Percentiles rank a stretch among this genome's conserved stretches.
phyloP scores from a whole-genome alignment of 1,140 invertebrate species.

The Anthonomus grandis region DNA sequence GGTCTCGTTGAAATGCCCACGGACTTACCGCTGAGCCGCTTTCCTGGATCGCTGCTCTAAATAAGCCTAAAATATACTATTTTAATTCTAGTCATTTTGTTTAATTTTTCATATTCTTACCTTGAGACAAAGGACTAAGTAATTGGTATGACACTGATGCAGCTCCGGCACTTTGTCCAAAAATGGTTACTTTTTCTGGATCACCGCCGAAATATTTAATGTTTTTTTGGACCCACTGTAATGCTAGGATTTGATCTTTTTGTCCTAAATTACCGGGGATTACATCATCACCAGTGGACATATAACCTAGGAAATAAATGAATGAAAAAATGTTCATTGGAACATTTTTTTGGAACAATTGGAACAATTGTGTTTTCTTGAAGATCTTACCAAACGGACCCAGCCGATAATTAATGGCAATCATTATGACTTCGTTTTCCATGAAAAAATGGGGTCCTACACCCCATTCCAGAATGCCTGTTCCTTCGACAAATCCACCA shows the following conservation, averaged over 20 bases:
- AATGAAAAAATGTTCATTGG: neutral
- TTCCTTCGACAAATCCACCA: slow-evolving; percentile 58
- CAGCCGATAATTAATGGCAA: slow-evolving; percentile 53
- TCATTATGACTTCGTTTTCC: slow-evolving; percentile 54
- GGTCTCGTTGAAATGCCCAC: slow-evolving; percentile 28
- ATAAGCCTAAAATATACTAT: slow-evolving; percentile 23
- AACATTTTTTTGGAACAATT: neutral
- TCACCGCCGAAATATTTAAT: slow-evolving; percentile 71
- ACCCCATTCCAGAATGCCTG: slow-evolving; percentile 51
- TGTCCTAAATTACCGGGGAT: slow-evolving; percentile 67
- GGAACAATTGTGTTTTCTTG: neutral
- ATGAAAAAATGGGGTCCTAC: slow-evolving; percentile 62
- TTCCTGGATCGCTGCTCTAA: slow-evolving; percentile 27
- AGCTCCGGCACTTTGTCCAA: slow-evolving; percentile 67
- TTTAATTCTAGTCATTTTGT: neutral
- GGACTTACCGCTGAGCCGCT: slow-evolving; percentile 28
- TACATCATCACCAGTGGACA: slow-evolving; percentile 59
- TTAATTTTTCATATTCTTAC: neutral
- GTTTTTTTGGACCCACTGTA: slow-evolving; percentile 68
- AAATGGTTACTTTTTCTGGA: slow-evolving; percentile 61
- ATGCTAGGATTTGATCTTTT: slow-evolving; percentile 67
- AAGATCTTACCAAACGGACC: slow-evolving; percentile 47
- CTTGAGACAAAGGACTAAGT: slow-evolving; percentile 42
- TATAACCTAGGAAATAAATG: slow-evolving; percentile 19
- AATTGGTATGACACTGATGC: slow-evolving; percentile 62